phyloP scores from a whole-genome alignment of 2,888 invertebrate genomes.

The Lycophotia porphyrea region DNA sequence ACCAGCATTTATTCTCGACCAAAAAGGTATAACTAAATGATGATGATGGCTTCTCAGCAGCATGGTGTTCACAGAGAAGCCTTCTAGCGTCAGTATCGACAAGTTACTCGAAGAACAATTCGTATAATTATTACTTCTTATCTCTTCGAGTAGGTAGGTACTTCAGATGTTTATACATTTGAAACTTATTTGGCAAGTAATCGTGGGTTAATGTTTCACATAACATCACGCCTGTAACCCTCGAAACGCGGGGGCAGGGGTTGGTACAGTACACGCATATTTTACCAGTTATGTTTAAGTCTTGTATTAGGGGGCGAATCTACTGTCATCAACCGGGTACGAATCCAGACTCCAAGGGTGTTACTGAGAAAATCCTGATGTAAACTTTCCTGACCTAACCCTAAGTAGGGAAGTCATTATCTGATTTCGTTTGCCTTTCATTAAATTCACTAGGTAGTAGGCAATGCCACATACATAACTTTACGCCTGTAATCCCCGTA shows the following conservation, averaged over 20 bases:
- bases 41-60: neutral
- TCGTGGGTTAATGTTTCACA: no score
- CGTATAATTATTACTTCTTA: neutral
- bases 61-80: neutral
- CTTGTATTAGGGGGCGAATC: neutral
- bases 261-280: neutral
- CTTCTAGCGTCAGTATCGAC: neutral
- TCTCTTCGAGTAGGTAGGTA: neutral
- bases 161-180: neutral
- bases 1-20: neutral
- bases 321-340: neutral
- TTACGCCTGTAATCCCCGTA: no score
- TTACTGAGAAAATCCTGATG: neutral
- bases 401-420: neutral
- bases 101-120: no score
- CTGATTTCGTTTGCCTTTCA: neutral
- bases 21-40: neutral
- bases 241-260: neutral
- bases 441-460: neutral
- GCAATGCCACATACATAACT: no score
- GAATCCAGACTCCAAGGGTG: neutral
- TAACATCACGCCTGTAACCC: no score
- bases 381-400: no score
- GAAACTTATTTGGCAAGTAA: neutral
- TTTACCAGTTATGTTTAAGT: no score